Percentiles rank a stretch among this genome's conserved stretches.
Conservation (phyloP, 2,113 vertebrate species). For the Pan troglodytes region DNA sequence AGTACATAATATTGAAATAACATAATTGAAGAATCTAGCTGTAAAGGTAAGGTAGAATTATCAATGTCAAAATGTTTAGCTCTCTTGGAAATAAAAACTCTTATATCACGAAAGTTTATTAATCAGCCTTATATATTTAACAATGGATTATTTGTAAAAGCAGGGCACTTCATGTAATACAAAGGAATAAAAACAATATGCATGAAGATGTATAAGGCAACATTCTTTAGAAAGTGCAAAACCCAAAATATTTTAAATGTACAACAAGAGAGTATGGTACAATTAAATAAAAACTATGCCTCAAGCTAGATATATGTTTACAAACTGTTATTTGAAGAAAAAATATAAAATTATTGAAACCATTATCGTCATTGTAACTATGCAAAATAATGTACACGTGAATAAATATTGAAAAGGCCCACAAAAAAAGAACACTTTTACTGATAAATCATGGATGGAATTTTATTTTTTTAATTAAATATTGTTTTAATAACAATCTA, state of each 20-base stretch:
- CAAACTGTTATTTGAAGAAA: background rate
- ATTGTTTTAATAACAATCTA: background rate
- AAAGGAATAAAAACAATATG: background rate
- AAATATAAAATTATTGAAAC: background rate
- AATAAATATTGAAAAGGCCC: background rate
- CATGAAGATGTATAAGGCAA: background rate
- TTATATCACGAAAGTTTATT: background rate
- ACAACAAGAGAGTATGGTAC: background rate
- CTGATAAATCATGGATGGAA: background rate
- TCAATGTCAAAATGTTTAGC: background rate
- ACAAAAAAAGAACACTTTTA: background rate
- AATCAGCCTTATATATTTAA: background rate
- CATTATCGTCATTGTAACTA: background rate
- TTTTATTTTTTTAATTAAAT: slow-evolving; percentile 25
- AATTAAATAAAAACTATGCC: background rate
- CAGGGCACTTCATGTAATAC: background rate
- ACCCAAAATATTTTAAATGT: background rate
- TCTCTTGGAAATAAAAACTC: background rate
- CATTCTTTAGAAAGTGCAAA: background rate
- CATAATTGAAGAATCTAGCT: background rate
- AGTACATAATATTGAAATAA: background rate
- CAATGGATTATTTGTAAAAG: background rate
- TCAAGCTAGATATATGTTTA: background rate
- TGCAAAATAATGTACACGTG: background rate
- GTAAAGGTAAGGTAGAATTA: background rate